These are phyloP conservation scores for Podarcis siculus DNA, from an alignment of 2,797 vertebrate species.

Conservation along the genomic window DNA sequence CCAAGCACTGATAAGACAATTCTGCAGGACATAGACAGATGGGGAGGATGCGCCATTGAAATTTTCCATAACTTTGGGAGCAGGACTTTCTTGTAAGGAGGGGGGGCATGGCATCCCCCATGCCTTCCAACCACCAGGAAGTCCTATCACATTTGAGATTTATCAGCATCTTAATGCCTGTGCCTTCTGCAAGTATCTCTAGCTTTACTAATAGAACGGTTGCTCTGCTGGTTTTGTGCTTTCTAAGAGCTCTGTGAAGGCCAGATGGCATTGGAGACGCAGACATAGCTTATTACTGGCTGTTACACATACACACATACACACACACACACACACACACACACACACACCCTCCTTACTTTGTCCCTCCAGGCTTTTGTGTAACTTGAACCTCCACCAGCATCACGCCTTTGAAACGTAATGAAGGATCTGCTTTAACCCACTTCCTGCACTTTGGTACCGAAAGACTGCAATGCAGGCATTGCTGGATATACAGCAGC, in stretches of 20 bases:
- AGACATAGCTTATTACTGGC: not conserved
- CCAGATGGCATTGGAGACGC: not conserved
- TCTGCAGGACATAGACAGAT: not conserved
- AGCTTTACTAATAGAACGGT: not conserved
- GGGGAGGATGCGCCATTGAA: not conserved
- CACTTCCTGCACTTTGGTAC: conserved; percentile 3
- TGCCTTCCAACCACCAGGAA: not conserved
- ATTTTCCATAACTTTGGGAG: not conserved
- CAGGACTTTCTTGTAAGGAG: not conserved
- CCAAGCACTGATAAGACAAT: not conserved
- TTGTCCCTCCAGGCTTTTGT: not conserved
- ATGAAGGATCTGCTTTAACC: conserved; percentile 2
- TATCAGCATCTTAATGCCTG: not conserved
- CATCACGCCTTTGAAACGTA: not conserved
- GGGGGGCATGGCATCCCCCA: not conserved
- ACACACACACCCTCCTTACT: not conserved
- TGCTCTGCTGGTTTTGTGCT: not conserved
- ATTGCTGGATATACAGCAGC: not conserved
- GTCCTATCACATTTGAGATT: not conserved
- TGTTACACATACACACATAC: not conserved
- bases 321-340: no score
- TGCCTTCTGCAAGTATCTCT: not conserved
- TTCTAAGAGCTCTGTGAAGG: not conserved
- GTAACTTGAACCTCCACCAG: not conserved
- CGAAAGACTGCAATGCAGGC: not conserved